Evolutionary conservation across 2,113 vertebrate genomes (phyloP), one percentile per base, ranked within the genome.

Genomic region (Rallus limicola): DNA sequence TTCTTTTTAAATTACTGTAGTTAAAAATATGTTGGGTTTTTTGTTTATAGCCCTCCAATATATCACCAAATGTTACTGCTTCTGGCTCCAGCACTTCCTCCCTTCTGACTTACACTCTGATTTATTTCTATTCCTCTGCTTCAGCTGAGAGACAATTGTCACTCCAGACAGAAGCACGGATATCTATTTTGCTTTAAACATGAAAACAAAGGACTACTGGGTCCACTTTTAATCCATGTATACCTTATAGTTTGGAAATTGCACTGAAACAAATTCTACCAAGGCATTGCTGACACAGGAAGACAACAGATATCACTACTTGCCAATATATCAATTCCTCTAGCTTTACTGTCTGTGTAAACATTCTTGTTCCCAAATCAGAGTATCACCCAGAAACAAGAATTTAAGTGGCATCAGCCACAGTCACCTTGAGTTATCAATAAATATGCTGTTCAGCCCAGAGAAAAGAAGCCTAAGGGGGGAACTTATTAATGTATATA

Each of bases 1-100:
- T 90, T 97, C 17, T 93, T 94, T 92, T 59, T 28, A 82, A 87
- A 92, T 87, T 82, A 67, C 36, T 64, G n/a, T 52, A 77, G 40
- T 63, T 87, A 95, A 95, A 96, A 95, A 91, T 62, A 82, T 4
- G 36, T 52, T 52, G 25, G 26, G 15, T 53, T 53, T 28, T 7
- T 13, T 1, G 86, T 62, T 94, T 82, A 87, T 38, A 62, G 65
- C 76, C 63, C 50, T 92, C 52, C 70, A 46, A 19, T 33, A 68
- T 4, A 36, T 77, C 70, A 82, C 70, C 84, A 94, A 95, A 94
- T 93, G 58, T 72, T 94, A 76, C 50, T 82, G 44, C 71, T 95
- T 85, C 84, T 94, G 94, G 81, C 65, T 94, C 90, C 82, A 92
- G 46, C 0, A 0, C 25, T 85, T 91, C 48, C 62, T 87, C 36